A percentile compares a stretch with the other conserved stretches of the same genome.
phyloP scores from a whole-genome alignment of 2,113 vertebrate species.

The Podarcis muralis region DNA sequence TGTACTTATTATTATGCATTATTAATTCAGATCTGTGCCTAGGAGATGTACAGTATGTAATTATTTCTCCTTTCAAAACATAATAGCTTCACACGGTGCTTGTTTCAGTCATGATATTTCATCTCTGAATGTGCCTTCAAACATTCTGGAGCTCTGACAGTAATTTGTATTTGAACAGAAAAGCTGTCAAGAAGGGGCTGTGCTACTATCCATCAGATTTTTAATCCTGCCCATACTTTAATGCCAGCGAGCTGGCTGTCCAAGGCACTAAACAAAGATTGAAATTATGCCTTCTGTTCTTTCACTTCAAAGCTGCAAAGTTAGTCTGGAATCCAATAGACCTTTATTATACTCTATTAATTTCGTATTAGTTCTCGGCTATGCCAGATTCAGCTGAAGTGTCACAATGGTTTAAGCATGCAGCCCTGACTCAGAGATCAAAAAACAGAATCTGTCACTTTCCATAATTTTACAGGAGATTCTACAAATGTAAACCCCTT shows the following conservation, averaged over 20 bases:
- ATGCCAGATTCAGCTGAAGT: slow-evolving; percentile 65
- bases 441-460: slow-evolving; percentile 78
- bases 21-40: slow-evolving; percentile 76
- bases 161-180: slow-evolving; percentile 86
- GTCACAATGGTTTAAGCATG: slow-evolving; percentile 74
- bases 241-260: slow-evolving; percentile 72
- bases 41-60: slow-evolving; percentile 75
- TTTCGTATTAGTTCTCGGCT: slow-evolving; percentile 77
- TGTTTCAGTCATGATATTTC: slow-evolving; percentile 78
- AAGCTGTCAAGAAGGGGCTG: slow-evolving; percentile 75
- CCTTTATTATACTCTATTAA: slow-evolving; percentile 80
- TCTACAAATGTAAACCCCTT: slow-evolving; percentile 80
- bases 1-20: slow-evolving; percentile 75
- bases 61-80: slow-evolving; percentile 79
- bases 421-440: slow-evolving; percentile 72
- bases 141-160: slow-evolving; percentile 75
- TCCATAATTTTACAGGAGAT: slow-evolving; percentile 77
- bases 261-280: slow-evolving; percentile 79
- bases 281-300: slow-evolving; percentile 79
- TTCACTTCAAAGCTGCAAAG: slow-evolving; percentile 68
- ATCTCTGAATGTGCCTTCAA: slow-evolving; percentile 75
- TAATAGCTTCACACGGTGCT: slow-evolving; percentile 74
- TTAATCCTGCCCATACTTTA: slow-evolving; percentile 76
- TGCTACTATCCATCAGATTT: slow-evolving; percentile 79
- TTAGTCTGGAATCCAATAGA: slow-evolving; percentile 69